These are phyloP conservation scores for Pyrocephalus nanus DNA, from an alignment of 2,797 vertebrate genomes.

Conservation along the genomic window DNA sequence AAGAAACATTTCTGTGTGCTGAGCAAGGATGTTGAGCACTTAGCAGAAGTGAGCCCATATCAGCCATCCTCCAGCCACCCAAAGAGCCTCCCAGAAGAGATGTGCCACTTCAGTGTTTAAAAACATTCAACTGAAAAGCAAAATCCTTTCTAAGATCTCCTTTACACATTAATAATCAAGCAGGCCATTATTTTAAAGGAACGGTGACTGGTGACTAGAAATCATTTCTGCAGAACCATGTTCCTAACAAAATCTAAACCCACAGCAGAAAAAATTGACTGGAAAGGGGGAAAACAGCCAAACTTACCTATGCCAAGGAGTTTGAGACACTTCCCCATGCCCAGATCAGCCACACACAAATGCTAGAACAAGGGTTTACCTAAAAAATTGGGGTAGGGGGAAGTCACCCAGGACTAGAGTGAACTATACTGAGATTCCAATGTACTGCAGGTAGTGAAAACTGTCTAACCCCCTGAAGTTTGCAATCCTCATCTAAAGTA, in stretches of 20 bases:
- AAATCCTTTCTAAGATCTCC: background rate
- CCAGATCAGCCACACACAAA: background rate
- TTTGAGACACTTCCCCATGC: background rate
- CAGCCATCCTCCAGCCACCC: background rate
- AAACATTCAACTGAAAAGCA: background rate
- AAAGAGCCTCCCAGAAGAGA: background rate
- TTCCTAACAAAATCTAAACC: background rate
- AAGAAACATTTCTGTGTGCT: background rate
- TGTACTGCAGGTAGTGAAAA: conserved; percentile 38
- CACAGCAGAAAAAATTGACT: background rate
- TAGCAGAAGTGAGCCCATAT: background rate
- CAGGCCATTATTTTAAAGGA: background rate
- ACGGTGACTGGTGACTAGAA: background rate
- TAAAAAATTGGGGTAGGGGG: background rate
- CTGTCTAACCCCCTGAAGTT: conserved; percentile 51
- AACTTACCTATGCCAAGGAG: background rate
- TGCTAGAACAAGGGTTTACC: background rate
- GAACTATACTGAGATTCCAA: conserved; percentile 27
- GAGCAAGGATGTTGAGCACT: background rate
- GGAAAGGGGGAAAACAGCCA: background rate
- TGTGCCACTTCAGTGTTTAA: background rate
- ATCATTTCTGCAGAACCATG: background rate
- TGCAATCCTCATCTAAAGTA: conserved; percentile 60
- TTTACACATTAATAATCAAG: background rate
- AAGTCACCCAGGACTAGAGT: conserved; percentile 13